Base-by-base conservation (phyloP, 2,113 vertebrate species). In the Mormoops blainvillei region DNA sequence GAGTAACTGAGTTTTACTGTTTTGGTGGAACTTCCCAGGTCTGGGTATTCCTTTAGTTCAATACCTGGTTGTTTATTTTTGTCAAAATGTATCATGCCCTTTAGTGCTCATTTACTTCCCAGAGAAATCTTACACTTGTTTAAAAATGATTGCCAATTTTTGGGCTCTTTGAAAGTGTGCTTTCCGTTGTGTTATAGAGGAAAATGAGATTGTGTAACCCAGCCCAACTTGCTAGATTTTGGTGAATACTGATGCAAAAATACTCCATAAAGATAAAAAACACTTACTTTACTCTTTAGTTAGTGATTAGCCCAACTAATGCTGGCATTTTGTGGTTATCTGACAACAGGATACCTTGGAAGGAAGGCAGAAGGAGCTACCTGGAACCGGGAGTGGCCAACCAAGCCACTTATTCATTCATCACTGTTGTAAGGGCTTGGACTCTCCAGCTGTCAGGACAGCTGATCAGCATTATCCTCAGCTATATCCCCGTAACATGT, bases 101-200 rank as follows among this genome's bases (percentile, higher is more conserved):
- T 68, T 78, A 80, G 88, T 80, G 90, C 67, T 78, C 94, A 78
- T 81, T 94, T 88, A 73, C n/a, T 80, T 86, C 81, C 85, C 77
- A 63, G 87, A 73, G 84, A 95, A 78, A 52, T 87, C 71, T 93
- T 94, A 94, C 33, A 87, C 93, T 94, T 84, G 28, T 78, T 94
- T 88, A 94, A 94, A 96, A 90, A 83, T 87, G 63, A 92, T 80
- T 94, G 80, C 43, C 58, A 48, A 89, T 45, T 73, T 89, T 83
- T 26, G 54, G 12, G 38, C 87, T 95, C 73, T 88, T 93, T 87
- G 88, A 91, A 96, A 91, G 54, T 41, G n/a, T 67, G 26, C 11
- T 82, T 73, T 81, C 67, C 89, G 65, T 65, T 89, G 58, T 54
- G 28, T 54, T 94, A 93, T 96, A 95, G 94, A 85, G 38, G 85